A percentile compares a stretch with the other conserved stretches of the same genome.
These are phyloP conservation scores for Phyllostomus discolor DNA, from an alignment of 2,113 vertebrate genomes.

Conservation along the genomic window DNA sequence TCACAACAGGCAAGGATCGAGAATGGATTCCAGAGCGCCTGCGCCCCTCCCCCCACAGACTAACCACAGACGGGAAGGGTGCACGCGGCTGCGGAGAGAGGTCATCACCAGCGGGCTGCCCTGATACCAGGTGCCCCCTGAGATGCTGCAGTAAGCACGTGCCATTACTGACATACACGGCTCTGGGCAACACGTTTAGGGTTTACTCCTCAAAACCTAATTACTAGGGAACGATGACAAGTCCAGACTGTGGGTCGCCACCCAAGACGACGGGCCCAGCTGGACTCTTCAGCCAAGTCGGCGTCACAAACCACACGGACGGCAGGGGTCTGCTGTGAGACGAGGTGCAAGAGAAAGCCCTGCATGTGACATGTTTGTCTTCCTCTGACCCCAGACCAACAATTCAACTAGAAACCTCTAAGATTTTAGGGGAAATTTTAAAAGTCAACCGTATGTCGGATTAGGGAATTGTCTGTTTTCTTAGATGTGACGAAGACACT, in stretches of 20 bases:
- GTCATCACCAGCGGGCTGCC: too few relatives aligned
- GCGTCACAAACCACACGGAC: not conserved
- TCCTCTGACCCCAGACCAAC: not conserved
- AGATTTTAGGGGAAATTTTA: not conserved
- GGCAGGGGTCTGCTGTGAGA: not conserved
- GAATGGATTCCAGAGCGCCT: not conserved
- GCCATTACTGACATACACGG: not conserved
- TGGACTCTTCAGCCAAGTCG: not conserved
- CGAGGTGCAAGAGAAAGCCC: not conserved
- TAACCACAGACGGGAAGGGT: not conserved
- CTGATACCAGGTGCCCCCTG: not conserved
- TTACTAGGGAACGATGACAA: not conserved
- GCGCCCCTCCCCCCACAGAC: not conserved
- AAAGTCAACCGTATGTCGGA: not conserved
- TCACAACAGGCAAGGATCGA: not conserved
- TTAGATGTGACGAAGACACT: not conserved
- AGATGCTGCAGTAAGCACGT: rapidly evolving
- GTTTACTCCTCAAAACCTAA: not conserved
- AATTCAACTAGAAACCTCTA: not conserved
- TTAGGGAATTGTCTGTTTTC: not conserved
- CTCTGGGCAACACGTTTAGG: not conserved
- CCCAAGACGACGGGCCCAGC: not conserved
- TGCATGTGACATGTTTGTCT: not conserved
- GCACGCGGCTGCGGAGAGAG: too few relatives aligned
- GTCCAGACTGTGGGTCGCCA: not conserved